Evolutionary conservation across 2,888 invertebrate genomes (phyloP).

Genomic region (Smittia aterrima): DNA sequence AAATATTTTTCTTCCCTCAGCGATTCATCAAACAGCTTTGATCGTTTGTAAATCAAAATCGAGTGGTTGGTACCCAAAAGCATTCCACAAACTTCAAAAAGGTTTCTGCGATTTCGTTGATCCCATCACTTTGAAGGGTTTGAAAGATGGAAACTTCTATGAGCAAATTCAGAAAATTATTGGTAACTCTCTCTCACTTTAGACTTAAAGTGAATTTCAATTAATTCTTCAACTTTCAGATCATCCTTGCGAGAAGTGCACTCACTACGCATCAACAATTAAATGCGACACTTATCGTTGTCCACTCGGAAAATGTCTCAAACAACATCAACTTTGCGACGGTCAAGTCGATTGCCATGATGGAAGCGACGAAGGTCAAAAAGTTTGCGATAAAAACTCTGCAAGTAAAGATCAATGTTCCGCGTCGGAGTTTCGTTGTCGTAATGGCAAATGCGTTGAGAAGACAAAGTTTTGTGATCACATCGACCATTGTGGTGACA

Average conservation of each 20-base stretch:
- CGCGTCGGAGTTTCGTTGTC: conserved; percentile 65
- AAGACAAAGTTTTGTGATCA: conserved; percentile 70
- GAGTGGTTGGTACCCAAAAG: conserved; percentile 70
- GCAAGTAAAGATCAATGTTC: conserved; percentile 58
- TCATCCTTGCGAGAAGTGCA: conserved; percentile 47
- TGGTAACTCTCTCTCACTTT: conserved; percentile 46
- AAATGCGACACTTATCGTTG: conserved; percentile 60
- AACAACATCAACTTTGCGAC: conserved; percentile 62
- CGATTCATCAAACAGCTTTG: conserved; percentile 33
- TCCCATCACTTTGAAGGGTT: conserved; percentile 44
- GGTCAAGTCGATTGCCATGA: conserved; percentile 68
- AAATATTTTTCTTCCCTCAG: conserved; percentile 38
- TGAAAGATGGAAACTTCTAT: conserved; percentile 46
- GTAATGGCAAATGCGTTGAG: conserved; percentile 64
- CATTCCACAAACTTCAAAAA: conserved; percentile 61
- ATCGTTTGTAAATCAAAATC: conserved; percentile 45
- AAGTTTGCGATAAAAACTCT: conserved; percentile 39
- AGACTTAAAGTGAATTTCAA: not conserved
- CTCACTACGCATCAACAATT: conserved; percentile 52
- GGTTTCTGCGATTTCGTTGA: conserved; percentile 53
- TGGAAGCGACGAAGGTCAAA: conserved; percentile 63
- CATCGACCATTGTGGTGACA: conserved; percentile 66
- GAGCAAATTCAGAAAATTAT: conserved; percentile 48
- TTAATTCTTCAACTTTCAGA: conserved; percentile 45
- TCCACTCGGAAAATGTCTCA: conserved; percentile 66